A percentile compares a stretch with the other conserved stretches of the same genome.
These are phyloP conservation scores for Eulacestoma nigropectus DNA, from an alignment of 2,113 vertebrate genomes.

Conservation along the genomic window DNA sequence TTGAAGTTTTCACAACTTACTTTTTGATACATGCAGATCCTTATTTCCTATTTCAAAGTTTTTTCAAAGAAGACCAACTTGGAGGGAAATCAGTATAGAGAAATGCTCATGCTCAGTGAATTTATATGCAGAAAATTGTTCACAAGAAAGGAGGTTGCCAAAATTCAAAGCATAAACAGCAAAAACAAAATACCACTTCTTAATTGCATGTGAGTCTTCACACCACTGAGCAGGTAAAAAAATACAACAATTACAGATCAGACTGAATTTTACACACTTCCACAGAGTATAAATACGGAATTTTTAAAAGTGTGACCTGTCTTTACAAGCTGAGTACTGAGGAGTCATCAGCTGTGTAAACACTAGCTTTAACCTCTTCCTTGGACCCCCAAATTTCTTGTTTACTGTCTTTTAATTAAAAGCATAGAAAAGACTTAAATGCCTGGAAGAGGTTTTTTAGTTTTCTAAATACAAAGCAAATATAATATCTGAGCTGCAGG, in stretches of 20 bases:
- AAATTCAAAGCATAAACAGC: background rate
- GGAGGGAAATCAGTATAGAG: background rate
- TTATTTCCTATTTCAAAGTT: background rate
- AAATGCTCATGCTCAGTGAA: background rate
- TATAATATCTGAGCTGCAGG: background rate
- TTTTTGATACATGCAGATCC: background rate
- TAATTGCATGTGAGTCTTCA: background rate
- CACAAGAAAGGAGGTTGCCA: background rate
- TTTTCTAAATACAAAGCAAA: background rate
- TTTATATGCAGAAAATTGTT: background rate
- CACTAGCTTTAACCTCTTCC: background rate
- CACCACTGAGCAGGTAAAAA: background rate
- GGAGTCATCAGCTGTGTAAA: background rate
- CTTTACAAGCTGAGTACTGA: background rate
- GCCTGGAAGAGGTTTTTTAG: too few relatives aligned
- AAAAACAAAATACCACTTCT: background rate
- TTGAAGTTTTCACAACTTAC: background rate
- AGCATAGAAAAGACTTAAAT: background rate
- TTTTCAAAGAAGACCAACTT: background rate
- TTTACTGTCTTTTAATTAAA: background rate
- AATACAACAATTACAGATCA: background rate
- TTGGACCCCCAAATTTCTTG: background rate
- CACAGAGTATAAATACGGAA: background rate
- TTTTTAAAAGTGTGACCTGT: background rate
- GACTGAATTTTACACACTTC: background rate